Base-by-base conservation (phyloP, 2,797 vertebrate genomes). In the Florisuga fusca region DNA sequence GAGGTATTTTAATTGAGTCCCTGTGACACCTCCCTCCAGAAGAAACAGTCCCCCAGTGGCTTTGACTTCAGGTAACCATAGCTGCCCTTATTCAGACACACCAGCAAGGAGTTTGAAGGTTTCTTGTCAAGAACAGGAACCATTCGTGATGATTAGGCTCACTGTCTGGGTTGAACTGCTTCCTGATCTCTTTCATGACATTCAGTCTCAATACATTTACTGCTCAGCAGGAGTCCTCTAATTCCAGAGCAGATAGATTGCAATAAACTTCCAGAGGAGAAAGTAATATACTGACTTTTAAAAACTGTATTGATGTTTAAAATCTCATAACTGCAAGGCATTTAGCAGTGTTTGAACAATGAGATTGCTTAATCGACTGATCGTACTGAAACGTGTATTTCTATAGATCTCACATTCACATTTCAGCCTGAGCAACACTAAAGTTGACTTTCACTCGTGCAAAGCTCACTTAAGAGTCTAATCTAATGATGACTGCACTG, bases 291-390 rank as follows among this genome's bases (percentile, higher is more conserved):
- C 78, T 83, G 93, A 95, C 94, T 97, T 97, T 94, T 94, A 90
- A 96, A 94, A 95, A 55, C 69, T 81, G 73, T 96, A 96, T 96
- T 96, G 96, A 96, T 97, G 89, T 93, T 95, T 93, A 96, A 96
- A 97, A 97, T 96, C 94, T 97, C 95, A 97, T 97, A 97, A 96
- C 95, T 97, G 86, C 71, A 43, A 93, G 89, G 87, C 93, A 92
- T 96, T 96, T 96, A 97, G 93, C 67, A 83, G 57, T 93, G 87
- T 95, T 94, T 95, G 91, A 97, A 95, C 94, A 96, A 94, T 86
- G 94, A 93, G 94, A 96, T 92, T 93, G 94, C 94, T 95, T 94
- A 97, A 96, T 97, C 45, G 93, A 92, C 91, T 83, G 94, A 90
- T 86, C 14, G 76, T 75, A 46, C 88, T 84, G 72, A 67, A 96